Conservation (phyloP, 1,140 invertebrate species). For the Eciton burchellii region DNA sequence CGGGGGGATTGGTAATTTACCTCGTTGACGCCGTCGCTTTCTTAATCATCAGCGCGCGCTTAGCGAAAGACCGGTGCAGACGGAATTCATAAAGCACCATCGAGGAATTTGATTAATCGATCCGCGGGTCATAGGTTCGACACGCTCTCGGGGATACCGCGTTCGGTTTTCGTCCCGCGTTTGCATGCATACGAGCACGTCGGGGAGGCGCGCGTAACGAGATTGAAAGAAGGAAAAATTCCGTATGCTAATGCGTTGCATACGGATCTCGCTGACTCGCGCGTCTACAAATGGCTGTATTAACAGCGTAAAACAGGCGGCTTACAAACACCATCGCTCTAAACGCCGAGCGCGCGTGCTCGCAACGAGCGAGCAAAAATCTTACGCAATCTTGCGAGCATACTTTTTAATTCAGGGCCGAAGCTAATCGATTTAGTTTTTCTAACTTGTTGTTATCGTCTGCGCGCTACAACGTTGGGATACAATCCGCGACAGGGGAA, state of each 20-base stretch:
- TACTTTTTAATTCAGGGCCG: slow-evolving; percentile 58
- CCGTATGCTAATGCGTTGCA: slow-evolving; percentile 43
- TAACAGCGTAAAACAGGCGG: slow-evolving; percentile 60
- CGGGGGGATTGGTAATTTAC: slow-evolving; percentile 62
- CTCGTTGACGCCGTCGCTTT: slow-evolving; percentile 22
- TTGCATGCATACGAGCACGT: slow-evolving; percentile 62
- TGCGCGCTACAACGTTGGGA: slow-evolving; percentile 53
- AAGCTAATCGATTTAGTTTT: slow-evolving; percentile 66
- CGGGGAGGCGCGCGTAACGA: slow-evolving; percentile 6
- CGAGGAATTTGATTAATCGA: slow-evolving; percentile 69
- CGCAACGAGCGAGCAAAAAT: slow-evolving; percentile 29
- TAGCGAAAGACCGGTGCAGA: slow-evolving; percentile 45
- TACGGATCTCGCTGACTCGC: slow-evolving; percentile 47
- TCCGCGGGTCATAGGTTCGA: slow-evolving; percentile 66
- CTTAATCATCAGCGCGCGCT: slow-evolving; percentile 55
- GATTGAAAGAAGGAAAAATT: slow-evolving; percentile 41
- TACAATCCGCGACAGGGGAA: slow-evolving; percentile 15
- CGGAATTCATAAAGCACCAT: slow-evolving; percentile 57
- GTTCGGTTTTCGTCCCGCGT: slow-evolving; percentile 60
- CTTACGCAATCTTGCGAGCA: slow-evolving; percentile 63
- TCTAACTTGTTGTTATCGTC: slow-evolving; percentile 52
- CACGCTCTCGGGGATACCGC: slow-evolving; percentile 63
- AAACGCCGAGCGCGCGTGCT: slow-evolving; percentile 33
- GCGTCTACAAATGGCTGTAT: slow-evolving; percentile 66
- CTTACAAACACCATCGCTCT: slow-evolving; percentile 34